A percentile compares a stretch with the other conserved stretches of the same genome.
These are phyloP conservation scores for Pedionomus torquatus DNA, from an alignment of 2,113 vertebrate species.

Conservation along the genomic window DNA sequence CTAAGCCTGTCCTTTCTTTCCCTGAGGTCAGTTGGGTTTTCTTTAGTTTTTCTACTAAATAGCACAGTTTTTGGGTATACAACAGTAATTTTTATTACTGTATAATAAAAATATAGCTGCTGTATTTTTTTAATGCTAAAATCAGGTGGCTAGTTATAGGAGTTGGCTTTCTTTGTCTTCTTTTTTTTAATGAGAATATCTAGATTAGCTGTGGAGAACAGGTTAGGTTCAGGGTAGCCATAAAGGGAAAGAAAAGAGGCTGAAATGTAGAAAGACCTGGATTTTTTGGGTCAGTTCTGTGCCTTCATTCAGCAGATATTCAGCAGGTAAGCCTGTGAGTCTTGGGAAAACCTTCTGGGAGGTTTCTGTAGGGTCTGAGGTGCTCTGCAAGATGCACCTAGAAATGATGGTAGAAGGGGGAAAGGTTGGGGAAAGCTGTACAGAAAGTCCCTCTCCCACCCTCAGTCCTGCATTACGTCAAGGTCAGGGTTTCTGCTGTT, in stretches of 20 bases:
- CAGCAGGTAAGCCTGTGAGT: neutral
- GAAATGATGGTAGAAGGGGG: no score
- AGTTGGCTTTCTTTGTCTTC: neutral
- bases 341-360: neutral
- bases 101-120: no score
- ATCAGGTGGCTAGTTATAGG: neutral
- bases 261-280: neutral
- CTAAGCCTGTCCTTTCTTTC: neutral
- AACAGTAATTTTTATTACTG: neutral
- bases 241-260: neutral
- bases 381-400: no score
- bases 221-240: neutral
- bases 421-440: neutral
- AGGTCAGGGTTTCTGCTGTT: neutral
- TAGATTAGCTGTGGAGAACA: neutral
- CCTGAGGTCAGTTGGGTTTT: neutral
- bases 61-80: neutral
- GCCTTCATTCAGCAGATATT: neutral
- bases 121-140: neutral
- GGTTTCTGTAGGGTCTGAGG: neutral
- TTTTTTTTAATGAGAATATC: neutral
- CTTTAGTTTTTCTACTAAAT: neutral
- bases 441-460: neutral
- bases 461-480: neutral
- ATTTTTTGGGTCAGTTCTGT: neutral